Evolutionary conservation across 35 echinoderm and acorn worm species (phyloP).

Genomic region (Apostichopus japonicus): DNA sequence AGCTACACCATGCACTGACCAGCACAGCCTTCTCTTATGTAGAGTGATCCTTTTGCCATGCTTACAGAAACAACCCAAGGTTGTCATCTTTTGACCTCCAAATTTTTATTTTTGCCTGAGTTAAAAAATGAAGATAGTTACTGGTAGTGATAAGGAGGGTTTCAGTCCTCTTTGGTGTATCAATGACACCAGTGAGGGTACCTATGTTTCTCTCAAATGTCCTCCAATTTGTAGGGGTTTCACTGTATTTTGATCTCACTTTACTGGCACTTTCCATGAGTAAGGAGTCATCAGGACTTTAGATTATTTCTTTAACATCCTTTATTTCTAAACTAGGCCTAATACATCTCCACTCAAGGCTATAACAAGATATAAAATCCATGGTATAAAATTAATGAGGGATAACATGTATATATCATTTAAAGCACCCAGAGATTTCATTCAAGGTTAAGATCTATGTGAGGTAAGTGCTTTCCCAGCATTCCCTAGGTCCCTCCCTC

Average conservation of each 20-base stretch:
- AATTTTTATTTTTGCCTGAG: background rate
- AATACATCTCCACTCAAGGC: background rate
- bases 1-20: too few species aligned
- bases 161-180: background rate
- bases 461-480: too few species aligned
- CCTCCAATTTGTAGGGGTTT: background rate
- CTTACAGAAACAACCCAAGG: background rate
- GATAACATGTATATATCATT: too few species aligned
- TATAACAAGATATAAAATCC: background rate
- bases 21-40: too few species aligned
- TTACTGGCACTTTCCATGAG: background rate
- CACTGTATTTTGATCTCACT: background rate
- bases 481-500: too few species aligned
- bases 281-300: background rate
- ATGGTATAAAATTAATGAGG: background rate
- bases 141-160: background rate
- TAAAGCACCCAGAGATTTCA: too few species aligned
- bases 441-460: too few species aligned
- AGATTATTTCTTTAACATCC: background rate
- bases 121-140: background rate
- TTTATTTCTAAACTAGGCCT: background rate
- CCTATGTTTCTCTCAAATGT: slow-evolving; percentile 4
- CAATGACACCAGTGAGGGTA: background rate
- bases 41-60: too few species aligned
- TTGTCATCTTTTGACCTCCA: background rate